phyloP scores from a whole-genome alignment of 2,888 invertebrate genomes.

The Drosophila nr. fundita region DNA sequence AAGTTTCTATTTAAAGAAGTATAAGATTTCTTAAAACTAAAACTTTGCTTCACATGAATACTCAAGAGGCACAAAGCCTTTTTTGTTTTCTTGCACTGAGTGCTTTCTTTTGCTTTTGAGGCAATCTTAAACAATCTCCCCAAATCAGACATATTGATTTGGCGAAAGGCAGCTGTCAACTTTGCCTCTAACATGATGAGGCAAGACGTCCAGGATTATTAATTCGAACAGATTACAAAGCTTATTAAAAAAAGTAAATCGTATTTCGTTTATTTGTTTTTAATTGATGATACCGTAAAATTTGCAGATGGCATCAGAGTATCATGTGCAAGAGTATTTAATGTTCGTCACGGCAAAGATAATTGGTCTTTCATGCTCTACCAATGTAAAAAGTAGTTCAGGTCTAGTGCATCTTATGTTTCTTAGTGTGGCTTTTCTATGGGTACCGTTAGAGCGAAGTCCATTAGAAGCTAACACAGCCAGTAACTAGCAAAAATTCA shows the following conservation, averaged over 20 bases:
- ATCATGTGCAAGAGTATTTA: conserved; percentile 38
- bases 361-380: conserved; percentile 35
- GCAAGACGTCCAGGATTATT: conserved; percentile 1
- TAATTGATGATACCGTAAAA: conserved; percentile 7
- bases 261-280: neutral
- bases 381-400: conserved; percentile 56
- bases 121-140: conserved; percentile 6
- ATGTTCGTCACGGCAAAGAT: conserved; percentile 33
- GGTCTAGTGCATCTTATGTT: conserved; percentile 70
- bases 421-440: conserved; percentile 45
- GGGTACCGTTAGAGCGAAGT: conserved; percentile 38
- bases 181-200: neutral
- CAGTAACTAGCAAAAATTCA: conserved; percentile 24
- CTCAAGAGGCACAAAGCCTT: conserved; percentile 5
- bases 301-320: conserved; percentile 10
- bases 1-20: neutral
- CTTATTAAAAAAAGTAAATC: neutral
- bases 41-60: conserved; percentile 1
- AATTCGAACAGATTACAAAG: neutral
- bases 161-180: conserved; percentile 23
- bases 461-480: conserved; percentile 34
- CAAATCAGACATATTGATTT: conserved; percentile 20
- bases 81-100: conserved; percentile 1
- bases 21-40: neutral
- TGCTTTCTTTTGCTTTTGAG: conserved; percentile 5